Evolutionary conservation across 2,888 invertebrate species (phyloP), one percentile per base, ranked within the genome.

Genomic region (Euplexia lucipara): DNA sequence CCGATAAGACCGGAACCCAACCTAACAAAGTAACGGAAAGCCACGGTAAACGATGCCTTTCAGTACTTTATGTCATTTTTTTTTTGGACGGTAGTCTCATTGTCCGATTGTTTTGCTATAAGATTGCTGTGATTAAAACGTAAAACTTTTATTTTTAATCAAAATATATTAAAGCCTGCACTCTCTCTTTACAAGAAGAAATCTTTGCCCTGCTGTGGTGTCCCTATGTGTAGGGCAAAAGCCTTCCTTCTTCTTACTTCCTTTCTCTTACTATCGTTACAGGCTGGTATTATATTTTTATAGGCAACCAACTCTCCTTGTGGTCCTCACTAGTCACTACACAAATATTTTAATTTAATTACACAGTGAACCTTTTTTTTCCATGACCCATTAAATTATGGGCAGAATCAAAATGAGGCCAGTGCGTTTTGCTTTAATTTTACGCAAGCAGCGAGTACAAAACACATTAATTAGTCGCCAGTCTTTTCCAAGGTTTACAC

Each of bases 401-500:
- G 3, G 12, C 41, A 30, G 14, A 71, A 32, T 64, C 3, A 22
- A 10, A 64, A 26, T 64, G 26, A 66, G 73, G 47, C 45, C 60
- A 72, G 8, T 52, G 30, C 42, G 41, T 63, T 49, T 63, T 66
- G 53, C 26, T 45, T 65, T 45, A 51, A 34, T 52, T 53, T 72
- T 47, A 68, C 62, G 62, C 56, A 73, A 73, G 30, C 49, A 60
- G 63, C 20, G 39, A 34, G 41, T 42, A 65, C 34, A 66, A 35
- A 72, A 45, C 26, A 58, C 69, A 62, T 69, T 78, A n/a, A 65
- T 62, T 52, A 61, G 30, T 58, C 41, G 54, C 47, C 58, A 66
- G 70, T 75, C 53, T 39, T 75, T 56, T 53, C 34, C 75, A 70
- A 70, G 79, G 70, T 70, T 59, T 47, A 44, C 26, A 34, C 59